Base-by-base conservation (phyloP, 2,113 vertebrate species). In the Neogobius melanostomus region DNA sequence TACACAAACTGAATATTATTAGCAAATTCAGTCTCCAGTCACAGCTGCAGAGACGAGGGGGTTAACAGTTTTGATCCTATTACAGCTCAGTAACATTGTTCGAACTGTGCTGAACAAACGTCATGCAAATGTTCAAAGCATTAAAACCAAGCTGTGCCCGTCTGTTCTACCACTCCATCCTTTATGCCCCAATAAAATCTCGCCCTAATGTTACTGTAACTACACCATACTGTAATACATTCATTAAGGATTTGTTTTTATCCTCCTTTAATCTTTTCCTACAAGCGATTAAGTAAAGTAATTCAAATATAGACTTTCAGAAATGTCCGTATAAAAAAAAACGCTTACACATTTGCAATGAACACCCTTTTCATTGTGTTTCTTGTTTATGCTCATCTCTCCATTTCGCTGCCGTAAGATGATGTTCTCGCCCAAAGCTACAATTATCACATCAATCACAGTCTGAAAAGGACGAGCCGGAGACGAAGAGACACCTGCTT, bases 361-460 rank as follows among this genome's bases (percentile, higher is more conserved):
- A 45, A n/a, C 7, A 36, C 16, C 12, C 36, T 53, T 53, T n/a
- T 14, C 15, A n/a, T 28, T 1, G 28, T 47, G 44, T 82, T 85
- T 79, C 57, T 75, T 74, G 79, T 44, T 72, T 64, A 50, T 4
- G 52, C 21, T 64, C 0, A 0, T 66, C 54, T 68, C 51, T 75
- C 16, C 28, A 36, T 36, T 36, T 2, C 28, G 28, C 85, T 79
- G 79, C 77, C 89, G 87, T 48, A 72, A 84, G 88, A 87, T 42
- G 73, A 80, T 75, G 80, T 79, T 57, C 52, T 68, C 72, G 77
- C 77, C 82, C 80, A 82, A 54, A 76, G 71, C 68, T 72, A 86
- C 77, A 84, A 88, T 88, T 86, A 90, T 85, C 82, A 87, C 85
- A 87, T 89, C 79, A 86, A 89, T 91, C 76, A 85, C 14, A 68